Base-by-base conservation (phyloP, 2,113 vertebrate genomes). In the Muntiacus reevesi region DNA sequence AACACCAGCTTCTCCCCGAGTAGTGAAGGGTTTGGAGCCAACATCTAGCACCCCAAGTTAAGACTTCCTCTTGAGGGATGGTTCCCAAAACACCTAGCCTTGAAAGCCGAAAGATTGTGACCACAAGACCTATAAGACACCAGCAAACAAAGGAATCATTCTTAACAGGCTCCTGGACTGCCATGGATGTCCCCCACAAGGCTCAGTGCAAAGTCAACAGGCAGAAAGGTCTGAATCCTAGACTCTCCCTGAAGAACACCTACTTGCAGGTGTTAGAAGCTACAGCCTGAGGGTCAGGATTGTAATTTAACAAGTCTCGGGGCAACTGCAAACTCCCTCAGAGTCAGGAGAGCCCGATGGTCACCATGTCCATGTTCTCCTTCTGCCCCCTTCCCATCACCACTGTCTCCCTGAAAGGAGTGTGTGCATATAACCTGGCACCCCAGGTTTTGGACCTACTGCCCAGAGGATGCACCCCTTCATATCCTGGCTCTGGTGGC, bases 371-470 rank as follows among this genome's bases (percentile, higher is more conserved):
- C 2, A 25, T 28, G 12, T 28, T 78, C 25, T 78, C 13, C 14
- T 43, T 78, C 74, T 78, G 43, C 43, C 25, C 74, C 2, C 74
- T 45, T 25, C 43, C 40, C 1, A 0, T 78, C 43, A 16, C 74
- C 74, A 16, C 36, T 27, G 71, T 40, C 71, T 40, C 11, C 71
- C 21, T 13, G 71, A 74, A 40, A 74, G 36, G 36, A 74, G 21
- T 0, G 0, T 43, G 21, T 74, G 36, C 36, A 43, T 1, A 1
- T 43, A 74, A 40, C 2, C 71, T 74, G 71, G 36, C 11, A 25
- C 71, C 71, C 67, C n/a, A 40, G 36, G 5, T 74, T 74, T 25
- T 13, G 21, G n/a, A 74, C 36, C 21, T 40, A 74, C 36, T 74
- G 21, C 71, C 21, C 71, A 13, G 36, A 74, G 71, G 36, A 74